Evolutionary conservation across 2,113 vertebrate genomes (phyloP), one percentile per base, ranked within the genome.

Genomic region (Chloropsis hardwickii): DNA sequence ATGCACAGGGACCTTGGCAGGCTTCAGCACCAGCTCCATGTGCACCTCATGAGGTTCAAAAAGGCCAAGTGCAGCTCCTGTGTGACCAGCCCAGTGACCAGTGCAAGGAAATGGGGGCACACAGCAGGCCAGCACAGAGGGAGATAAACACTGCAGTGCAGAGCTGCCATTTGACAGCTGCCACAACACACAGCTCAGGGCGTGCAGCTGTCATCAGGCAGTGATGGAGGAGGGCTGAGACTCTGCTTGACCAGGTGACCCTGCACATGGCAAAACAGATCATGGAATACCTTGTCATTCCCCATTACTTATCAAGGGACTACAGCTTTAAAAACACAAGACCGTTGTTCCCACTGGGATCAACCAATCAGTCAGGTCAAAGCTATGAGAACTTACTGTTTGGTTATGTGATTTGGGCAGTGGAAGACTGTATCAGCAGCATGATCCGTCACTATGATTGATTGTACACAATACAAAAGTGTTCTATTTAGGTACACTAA

Each of bases 101-200:
- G 35, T 4, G 27, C 22, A 60, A 56, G 51, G 42, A 27, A 37
- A 42, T 22, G 0, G 0, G 29, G 47, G 35, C 56, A 70, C 31
- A 21, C 8, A 20, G 51, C 51, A 82, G 29, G 29, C 21, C 37
- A 74, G 72, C 29, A 37, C 17, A 21, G 22, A 67, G 15, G 13
- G 12, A 66, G 33, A 20, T 14, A 14, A 79, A 20, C 29, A 7
- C 14, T 37, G 77, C 51, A 51, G 11, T 6, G 62, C 8, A 2
- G 81, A 82, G 60, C 54, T 51, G 50, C 6, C 0, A 0, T 21
- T 47, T 25, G 54, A 51, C 35, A 37, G 40, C 40, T 60, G 20
- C 8, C 24, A 17, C 7, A 39, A 11, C 4, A 2, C 11, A 7
- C 5, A 33, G 20, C 42, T 71, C 1, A 0, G 53, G 11, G 21